These are phyloP conservation scores for Agriopis leucophaearia DNA, from an alignment of 2,888 invertebrate genomes.

Conservation along the genomic window DNA sequence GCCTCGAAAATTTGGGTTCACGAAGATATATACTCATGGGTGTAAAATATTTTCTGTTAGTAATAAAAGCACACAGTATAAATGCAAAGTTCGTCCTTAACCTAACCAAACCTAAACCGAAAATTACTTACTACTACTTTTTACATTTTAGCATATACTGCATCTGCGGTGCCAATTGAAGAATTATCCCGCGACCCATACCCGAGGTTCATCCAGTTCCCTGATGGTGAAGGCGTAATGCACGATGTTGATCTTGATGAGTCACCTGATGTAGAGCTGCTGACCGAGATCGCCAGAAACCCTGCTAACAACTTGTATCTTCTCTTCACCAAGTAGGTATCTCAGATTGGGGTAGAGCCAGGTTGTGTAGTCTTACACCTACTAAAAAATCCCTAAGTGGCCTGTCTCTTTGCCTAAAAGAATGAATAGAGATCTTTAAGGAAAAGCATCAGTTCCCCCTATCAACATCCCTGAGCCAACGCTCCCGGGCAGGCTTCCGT, in stretches of 20 bases:
- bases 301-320: slow-evolving; percentile 60
- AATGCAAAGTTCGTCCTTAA: not conserved
- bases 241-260: slow-evolving; percentile 61
- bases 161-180: slow-evolving; percentile 43
- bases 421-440: too few species aligned
- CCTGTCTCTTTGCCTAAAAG: too few species aligned
- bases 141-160: slow-evolving; percentile 33
- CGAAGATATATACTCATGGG: too few species aligned
- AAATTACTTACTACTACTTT: not conserved
- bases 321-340: slow-evolving; percentile 52
- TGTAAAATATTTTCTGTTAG: too few species aligned
- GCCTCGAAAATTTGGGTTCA: too few species aligned
- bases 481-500: too few species aligned
- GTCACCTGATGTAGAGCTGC: slow-evolving; percentile 53
- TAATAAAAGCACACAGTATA: too few species aligned
- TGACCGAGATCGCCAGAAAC: slow-evolving; percentile 57
- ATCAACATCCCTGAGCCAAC: too few species aligned
- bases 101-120: too few species aligned
- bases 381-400: too few species aligned
- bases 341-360: not conserved
- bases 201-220: slow-evolving; percentile 56
- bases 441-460: too few species aligned
- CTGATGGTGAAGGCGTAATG: slow-evolving; percentile 57
- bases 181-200: slow-evolving; percentile 42
- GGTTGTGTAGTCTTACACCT: too few species aligned